phyloP scores from a whole-genome alignment of 2,888 invertebrate genomes.

The Dinocampus coccinellae region DNA sequence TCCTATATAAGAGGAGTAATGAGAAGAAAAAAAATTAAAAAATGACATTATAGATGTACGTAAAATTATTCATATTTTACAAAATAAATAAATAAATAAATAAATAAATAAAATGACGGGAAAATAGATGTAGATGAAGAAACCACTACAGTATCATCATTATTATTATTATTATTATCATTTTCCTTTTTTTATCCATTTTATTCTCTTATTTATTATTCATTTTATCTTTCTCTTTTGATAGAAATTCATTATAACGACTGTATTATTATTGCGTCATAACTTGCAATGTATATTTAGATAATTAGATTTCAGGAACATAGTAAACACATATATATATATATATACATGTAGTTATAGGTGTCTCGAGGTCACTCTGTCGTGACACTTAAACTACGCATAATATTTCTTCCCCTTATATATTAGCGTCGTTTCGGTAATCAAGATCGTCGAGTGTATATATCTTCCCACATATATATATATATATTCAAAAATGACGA shows the following conservation, averaged over 20 bases:
- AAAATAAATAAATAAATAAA: too few relatives aligned
- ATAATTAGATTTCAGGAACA: conserved; percentile 26
- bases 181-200: too few relatives aligned
- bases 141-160: too few relatives aligned
- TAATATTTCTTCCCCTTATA: conserved; percentile 8
- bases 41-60: too few relatives aligned
- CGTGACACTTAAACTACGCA: conserved; percentile 21
- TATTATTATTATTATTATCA: too few relatives aligned
- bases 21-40: too few relatives aligned
- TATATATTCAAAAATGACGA: background rate
- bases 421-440: conserved; percentile 26
- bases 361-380: conserved; percentile 30
- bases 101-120: too few relatives aligned
- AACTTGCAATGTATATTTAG: conserved; percentile 32
- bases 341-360: conserved; percentile 17
- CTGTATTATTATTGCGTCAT: conserved; percentile 19
- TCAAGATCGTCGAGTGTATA: conserved; percentile 13
- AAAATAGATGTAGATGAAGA: too few relatives aligned
- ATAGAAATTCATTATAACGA: background rate
- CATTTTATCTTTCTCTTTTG: too few relatives aligned
- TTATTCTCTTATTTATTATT: too few relatives aligned
- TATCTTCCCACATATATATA: background rate
- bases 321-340: background rate
- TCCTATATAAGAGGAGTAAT: too few relatives aligned
- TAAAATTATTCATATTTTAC: too few relatives aligned